Conservation (phyloP, 1,140 invertebrate genomes). For the Chrysomallon squamiferum region DNA sequence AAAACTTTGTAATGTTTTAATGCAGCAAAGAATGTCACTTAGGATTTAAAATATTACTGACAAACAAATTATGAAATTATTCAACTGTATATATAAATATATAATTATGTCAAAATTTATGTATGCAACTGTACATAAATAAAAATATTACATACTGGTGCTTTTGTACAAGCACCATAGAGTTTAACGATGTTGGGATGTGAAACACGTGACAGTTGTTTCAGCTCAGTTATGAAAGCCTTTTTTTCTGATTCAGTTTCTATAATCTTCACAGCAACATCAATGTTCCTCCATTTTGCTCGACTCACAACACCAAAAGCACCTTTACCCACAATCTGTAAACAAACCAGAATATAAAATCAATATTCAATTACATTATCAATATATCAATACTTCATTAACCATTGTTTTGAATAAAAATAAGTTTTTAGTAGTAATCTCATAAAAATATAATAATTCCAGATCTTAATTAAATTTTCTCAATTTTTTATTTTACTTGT, state of each 20-base stretch:
- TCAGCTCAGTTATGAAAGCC: conserved; percentile 61
- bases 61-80: too few species aligned
- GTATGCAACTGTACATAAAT: too few species aligned
- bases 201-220: conserved; percentile 85
- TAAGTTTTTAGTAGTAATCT: neutral
- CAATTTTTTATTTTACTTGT: too few species aligned
- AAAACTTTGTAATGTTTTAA: too few species aligned
- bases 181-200: conserved; percentile 95
- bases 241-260: conserved; percentile 83
- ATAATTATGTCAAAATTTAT: too few species aligned
- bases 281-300: conserved; percentile 82
- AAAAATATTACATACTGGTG: conserved; percentile 40
- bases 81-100: too few species aligned
- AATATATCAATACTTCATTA: neutral
- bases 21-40: too few species aligned
- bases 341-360: conserved; percentile 10
- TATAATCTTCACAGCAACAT: conserved; percentile 92
- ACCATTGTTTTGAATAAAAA: neutral
- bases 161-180: conserved; percentile 81
- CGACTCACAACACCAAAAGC: conserved; percentile 90
- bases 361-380: too few species aligned
- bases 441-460: too few species aligned
- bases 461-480: too few species aligned
- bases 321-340: conserved; percentile 82
- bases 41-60: too few species aligned